phyloP scores from a whole-genome alignment of 2,888 invertebrate genomes.

The Didymodactylos carnosus region DNA sequence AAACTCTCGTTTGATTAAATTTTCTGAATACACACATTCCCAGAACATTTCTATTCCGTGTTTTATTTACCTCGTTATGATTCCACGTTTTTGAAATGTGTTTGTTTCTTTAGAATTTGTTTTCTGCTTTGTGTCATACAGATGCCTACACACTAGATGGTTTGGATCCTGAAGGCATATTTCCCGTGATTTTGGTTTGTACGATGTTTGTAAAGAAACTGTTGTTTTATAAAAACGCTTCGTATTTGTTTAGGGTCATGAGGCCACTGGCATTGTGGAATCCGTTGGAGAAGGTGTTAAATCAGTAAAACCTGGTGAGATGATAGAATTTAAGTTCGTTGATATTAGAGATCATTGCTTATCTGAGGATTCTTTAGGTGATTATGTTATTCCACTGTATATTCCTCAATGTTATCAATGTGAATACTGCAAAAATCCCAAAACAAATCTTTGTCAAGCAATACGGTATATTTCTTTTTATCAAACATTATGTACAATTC shows the following conservation, averaged over 20 bases:
- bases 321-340: background rate
- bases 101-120: background rate
- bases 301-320: constrained; percentile 46
- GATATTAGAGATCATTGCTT: background rate
- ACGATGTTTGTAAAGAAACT: background rate
- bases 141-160: constrained; percentile 39
- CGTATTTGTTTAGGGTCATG: constrained; percentile 50
- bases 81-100: background rate
- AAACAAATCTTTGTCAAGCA: constrained; percentile 86
- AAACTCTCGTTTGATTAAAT: too few species aligned
- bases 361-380: constrained; percentile 41
- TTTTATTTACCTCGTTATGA: too few species aligned
- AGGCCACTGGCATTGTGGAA: constrained; percentile 82
- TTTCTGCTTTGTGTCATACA: constrained; percentile 40
- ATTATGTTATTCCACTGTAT: constrained; percentile 89
- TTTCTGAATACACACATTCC: too few species aligned
- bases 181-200: constrained; percentile 52
- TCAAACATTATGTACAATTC: too few species aligned
- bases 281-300: constrained; percentile 80
- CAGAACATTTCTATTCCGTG: too few species aligned
- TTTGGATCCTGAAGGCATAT: constrained; percentile 30
- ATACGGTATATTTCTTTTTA: constrained; percentile 43
- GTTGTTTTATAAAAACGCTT: background rate
- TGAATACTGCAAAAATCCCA: constrained; percentile 78
- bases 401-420: constrained; percentile 88